These are phyloP conservation scores for Notospermus geniculatus DNA, from an alignment of 1,140 invertebrate genomes.

Conservation along the genomic window DNA sequence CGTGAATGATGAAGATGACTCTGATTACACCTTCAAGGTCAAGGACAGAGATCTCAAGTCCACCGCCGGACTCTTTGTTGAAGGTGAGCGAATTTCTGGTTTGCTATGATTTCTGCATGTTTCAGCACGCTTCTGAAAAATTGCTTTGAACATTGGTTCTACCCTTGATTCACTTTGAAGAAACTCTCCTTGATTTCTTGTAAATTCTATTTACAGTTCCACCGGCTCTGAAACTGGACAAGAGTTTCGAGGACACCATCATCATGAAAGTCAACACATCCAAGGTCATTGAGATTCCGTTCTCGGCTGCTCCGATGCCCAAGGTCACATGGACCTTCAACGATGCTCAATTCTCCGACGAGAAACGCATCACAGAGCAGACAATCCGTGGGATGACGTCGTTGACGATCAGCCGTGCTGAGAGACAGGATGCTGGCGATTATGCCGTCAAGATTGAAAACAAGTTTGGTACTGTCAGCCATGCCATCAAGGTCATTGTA, in stretches of 20 bases:
- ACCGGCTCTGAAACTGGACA: slow-evolving; percentile 45
- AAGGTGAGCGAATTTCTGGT: background rate
- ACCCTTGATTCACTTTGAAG: background rate
- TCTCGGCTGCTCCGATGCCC: slow-evolving; percentile 50
- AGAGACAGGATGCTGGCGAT: slow-evolving; percentile 46
- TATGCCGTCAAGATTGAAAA: slow-evolving; percentile 52
- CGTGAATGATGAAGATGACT: slow-evolving; percentile 43
- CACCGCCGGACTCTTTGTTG: slow-evolving; percentile 2
- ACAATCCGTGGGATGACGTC: slow-evolving; percentile 53
- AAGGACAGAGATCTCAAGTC: slow-evolving; percentile 4
- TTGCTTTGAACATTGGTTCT: background rate
- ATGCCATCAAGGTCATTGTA: slow-evolving; percentile 55
- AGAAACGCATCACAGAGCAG: slow-evolving; percentile 46
- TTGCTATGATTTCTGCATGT: no score
- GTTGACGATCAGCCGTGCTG: slow-evolving; percentile 41
- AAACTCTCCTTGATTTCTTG: background rate
- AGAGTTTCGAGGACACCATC: slow-evolving; percentile 46
- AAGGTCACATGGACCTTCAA: slow-evolving; percentile 50
- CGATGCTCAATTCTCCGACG: slow-evolving; percentile 40
- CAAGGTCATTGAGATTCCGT: slow-evolving; percentile 52
- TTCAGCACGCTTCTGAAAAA: no score
- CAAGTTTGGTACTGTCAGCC: slow-evolving; percentile 73
- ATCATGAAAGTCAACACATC: slow-evolving; percentile 47
- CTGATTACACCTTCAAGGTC: slow-evolving; percentile 42
- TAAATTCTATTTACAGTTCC: slow-evolving; percentile 34